Percentiles rank a stretch among this genome's conserved stretches.
Conservation (phyloP, 1,140 invertebrate genomes). For the Drosophila parvula region DNA sequence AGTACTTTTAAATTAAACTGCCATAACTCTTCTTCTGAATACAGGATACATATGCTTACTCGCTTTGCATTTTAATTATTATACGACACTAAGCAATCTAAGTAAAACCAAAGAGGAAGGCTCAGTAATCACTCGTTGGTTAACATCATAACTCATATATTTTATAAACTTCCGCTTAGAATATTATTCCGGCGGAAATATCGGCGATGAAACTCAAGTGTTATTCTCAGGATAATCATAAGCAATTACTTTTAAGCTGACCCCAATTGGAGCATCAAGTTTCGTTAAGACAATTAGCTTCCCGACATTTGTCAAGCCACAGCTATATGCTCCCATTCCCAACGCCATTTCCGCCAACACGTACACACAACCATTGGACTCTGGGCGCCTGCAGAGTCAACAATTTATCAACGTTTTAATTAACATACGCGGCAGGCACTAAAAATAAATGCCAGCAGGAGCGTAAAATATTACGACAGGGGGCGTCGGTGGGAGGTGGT, state of each 20-base stretch:
- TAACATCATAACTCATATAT: neutral
- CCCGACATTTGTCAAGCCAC: conserved; percentile 3
- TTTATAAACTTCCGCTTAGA: no score
- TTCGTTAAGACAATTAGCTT: conserved; percentile 10
- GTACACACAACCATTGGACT: conserved; percentile 10
- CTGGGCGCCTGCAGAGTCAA: conserved; percentile 31
- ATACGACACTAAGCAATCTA: no score
- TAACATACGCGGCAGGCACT: conserved; percentile 52
- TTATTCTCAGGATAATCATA: conserved; percentile 1
- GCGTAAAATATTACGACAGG: conserved; percentile 35
- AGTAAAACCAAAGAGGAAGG: no score
- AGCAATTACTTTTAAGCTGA: conserved; percentile 1
- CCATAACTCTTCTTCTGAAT: neutral
- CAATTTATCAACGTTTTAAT: conserved; percentile 75
- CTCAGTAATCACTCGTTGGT: no score
- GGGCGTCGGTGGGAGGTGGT: neutral
- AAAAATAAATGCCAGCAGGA: conserved; percentile 40
- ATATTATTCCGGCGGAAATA: neutral
- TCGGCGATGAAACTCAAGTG: neutral
- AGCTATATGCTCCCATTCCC: neutral
- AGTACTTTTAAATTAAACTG: neutral
- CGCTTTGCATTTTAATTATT: no score
- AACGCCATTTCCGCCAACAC: neutral
- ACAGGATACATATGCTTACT: neutral
- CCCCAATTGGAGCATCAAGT: conserved; percentile 6